Evolutionary conservation across 2,888 invertebrate species (phyloP).

Genomic region (Acanthosepion esculentum): DNA sequence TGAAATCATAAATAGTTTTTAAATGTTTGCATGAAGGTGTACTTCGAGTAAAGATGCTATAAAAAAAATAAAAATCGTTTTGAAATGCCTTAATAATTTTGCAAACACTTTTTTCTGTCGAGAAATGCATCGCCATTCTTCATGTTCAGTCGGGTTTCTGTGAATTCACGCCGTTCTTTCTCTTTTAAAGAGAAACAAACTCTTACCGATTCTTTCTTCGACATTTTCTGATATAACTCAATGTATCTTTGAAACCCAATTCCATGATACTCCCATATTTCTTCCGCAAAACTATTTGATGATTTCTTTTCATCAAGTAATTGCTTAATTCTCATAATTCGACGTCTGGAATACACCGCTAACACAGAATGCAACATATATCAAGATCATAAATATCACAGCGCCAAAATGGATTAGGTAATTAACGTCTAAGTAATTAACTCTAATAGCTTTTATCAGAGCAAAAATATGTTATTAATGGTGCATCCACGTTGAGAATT

Average conservation of each 20-base stretch:
- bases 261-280: not conserved
- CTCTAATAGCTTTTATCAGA: conserved; percentile 4
- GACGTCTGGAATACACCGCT: not conserved
- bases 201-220: not conserved
- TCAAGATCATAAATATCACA: not conserved
- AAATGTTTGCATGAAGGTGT: no score
- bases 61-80: no score
- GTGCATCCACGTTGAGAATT: not conserved
- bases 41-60: no score
- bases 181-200: not conserved
- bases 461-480: not conserved
- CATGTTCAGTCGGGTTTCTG: not conserved
- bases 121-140: not conserved
- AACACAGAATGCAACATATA: not conserved
- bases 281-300: not conserved
- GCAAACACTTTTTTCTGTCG: not conserved
- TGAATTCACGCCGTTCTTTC: not conserved
- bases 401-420: not conserved
- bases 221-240: not conserved
- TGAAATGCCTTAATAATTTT: no score
- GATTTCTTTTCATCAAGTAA: not conserved
- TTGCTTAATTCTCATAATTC: not conserved
- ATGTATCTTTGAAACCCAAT: not conserved
- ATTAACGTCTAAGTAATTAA: not conserved
- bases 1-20: no score